Evolutionary conservation across 2,113 vertebrate genomes (phyloP).

Genomic region (Tragelaphus strepsiceros): DNA sequence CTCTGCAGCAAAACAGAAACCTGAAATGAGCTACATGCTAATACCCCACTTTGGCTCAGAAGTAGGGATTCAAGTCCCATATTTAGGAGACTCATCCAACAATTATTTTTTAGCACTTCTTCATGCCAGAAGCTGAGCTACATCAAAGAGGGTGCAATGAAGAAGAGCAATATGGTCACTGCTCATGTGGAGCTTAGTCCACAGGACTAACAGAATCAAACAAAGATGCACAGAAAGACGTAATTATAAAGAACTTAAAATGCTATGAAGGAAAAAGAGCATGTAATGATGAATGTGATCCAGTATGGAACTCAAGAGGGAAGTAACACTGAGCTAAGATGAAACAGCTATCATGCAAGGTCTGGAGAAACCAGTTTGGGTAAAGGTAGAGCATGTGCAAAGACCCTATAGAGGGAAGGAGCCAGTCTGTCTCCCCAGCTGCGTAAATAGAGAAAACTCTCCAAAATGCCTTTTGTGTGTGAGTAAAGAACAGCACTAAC

Average conservation of each 20-base stretch:
- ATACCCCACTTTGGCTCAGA: background rate
- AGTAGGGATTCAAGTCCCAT: background rate
- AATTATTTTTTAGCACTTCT: background rate
- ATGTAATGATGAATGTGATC: background rate
- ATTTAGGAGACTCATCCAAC: background rate
- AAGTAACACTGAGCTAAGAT: background rate
- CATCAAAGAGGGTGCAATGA: background rate
- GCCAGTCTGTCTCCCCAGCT: background rate
- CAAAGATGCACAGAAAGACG: background rate
- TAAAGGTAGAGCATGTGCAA: background rate
- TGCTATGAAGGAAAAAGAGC: background rate
- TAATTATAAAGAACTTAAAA: background rate
- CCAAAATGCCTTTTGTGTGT: background rate
- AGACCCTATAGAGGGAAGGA: background rate
- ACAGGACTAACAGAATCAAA: background rate
- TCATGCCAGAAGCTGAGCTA: background rate
- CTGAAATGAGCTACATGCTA: background rate
- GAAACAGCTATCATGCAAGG: background rate
- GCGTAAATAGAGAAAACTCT: background rate
- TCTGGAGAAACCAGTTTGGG: background rate
- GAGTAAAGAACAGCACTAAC: background rate
- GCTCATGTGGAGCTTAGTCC: background rate
- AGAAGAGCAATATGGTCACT: background rate
- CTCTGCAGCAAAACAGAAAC: background rate
- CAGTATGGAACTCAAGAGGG: background rate